phyloP scores from a whole-genome alignment of 2,113 vertebrate species.

The Cyphomyrus plagiostoma region DNA sequence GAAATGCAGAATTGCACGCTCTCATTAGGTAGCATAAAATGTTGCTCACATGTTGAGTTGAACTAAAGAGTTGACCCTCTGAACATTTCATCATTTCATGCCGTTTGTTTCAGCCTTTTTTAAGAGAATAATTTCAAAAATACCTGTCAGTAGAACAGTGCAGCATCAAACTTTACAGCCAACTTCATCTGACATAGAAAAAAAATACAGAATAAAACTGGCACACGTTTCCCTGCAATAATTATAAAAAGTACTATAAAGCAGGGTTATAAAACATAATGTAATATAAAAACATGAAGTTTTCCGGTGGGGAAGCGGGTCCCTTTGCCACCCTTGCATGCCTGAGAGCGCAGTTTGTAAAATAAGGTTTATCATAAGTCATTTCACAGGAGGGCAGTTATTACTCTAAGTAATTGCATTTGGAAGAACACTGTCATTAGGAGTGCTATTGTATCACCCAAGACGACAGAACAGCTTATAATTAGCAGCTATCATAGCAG shows the following conservation, averaged over 20 bases:
- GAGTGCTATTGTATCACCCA: background rate
- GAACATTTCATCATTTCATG: background rate
- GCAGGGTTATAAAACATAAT: background rate
- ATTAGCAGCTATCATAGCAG: background rate
- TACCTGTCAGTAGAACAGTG: background rate
- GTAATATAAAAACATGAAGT: background rate
- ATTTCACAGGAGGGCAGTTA: background rate
- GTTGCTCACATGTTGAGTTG: background rate
- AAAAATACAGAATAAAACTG: background rate
- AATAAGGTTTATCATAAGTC: background rate
- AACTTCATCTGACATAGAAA: background rate
- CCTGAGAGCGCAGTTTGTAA: background rate
- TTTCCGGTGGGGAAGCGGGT: background rate
- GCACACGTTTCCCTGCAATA: background rate
- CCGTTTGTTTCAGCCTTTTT: background rate
- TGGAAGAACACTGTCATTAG: background rate
- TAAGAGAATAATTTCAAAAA: background rate
- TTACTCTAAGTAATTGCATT: slow-evolving; percentile 4
- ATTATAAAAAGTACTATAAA: background rate
- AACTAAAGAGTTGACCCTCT: background rate
- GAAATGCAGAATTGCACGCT: background rate
- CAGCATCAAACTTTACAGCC: background rate
- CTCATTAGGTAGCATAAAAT: background rate
- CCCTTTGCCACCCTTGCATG: background rate
- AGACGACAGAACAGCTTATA: background rate